Conservation (phyloP, 2,888 invertebrate genomes). For the Sphaerophoria taeniata region DNA sequence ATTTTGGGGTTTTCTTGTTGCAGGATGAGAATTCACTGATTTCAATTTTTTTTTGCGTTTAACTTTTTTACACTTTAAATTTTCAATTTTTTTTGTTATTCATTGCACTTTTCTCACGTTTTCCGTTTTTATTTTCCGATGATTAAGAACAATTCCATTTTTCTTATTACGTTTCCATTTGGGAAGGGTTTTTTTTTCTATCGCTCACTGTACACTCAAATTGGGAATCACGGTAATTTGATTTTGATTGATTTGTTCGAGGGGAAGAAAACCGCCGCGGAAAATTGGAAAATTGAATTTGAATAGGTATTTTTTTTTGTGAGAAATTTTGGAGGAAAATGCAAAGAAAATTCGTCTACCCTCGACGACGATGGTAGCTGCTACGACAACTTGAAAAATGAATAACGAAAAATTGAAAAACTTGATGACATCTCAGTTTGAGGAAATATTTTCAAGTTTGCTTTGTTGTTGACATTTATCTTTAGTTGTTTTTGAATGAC, state of each 20-base stretch:
- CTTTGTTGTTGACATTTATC: constrained; percentile 40
- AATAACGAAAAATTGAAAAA: constrained; percentile 24
- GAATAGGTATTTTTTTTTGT: not conserved
- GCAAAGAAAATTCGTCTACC: constrained; percentile 60
- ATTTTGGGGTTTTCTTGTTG: constrained; percentile 31
- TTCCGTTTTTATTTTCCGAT: not conserved
- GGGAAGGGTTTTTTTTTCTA: constrained; percentile 3
- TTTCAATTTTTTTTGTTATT: constrained; percentile 43
- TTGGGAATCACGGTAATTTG: no score
- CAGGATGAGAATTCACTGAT: constrained; percentile 52
- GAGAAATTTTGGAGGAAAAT: no score
- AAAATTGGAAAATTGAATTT: constrained; percentile 38
- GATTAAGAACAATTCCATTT: not conserved
- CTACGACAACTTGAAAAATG: constrained; percentile 57
- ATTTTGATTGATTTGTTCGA: constrained; percentile 9
- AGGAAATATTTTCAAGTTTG: constrained; percentile 41
- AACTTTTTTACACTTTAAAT: constrained; percentile 47
- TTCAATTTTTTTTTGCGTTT: constrained; percentile 23
- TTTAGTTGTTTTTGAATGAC: constrained; percentile 25
- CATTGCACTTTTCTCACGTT: constrained; percentile 39
- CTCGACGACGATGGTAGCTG: constrained; percentile 62
- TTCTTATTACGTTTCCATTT: constrained; percentile 39
- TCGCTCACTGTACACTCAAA: no score
- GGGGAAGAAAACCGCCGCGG: constrained; percentile 41
- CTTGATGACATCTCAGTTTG: constrained; percentile 69